A percentile compares a stretch with the other conserved stretches of the same genome.
Evolutionary conservation across 1,140 invertebrate genomes (phyloP).

Genomic region (Melipona quadrifasciata): DNA sequence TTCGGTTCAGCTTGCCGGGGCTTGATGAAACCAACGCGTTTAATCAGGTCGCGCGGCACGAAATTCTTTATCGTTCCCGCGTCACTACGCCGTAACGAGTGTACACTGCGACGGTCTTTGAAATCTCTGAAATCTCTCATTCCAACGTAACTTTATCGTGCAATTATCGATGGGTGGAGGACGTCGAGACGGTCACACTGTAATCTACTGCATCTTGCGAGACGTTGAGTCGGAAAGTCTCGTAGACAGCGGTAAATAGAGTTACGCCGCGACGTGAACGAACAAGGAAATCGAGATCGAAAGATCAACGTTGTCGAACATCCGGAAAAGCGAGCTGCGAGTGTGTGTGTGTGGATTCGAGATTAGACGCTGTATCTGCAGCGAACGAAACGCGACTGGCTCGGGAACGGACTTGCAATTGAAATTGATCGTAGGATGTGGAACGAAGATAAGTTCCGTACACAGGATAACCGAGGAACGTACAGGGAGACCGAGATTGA

Average conservation of each 20-base stretch:
- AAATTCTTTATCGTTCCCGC: conserved; percentile 44
- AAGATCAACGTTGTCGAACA: conserved; percentile 17
- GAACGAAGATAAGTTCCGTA: not conserved
- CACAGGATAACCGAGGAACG: not conserved
- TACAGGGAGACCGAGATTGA: not conserved
- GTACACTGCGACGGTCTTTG: conserved; percentile 27
- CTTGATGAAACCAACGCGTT: conserved; percentile 7
- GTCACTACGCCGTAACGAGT: conserved; percentile 16
- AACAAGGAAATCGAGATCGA: conserved; percentile 26
- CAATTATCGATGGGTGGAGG: conserved; percentile 52
- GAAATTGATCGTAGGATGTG: not conserved
- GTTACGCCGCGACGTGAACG: conserved; percentile 4
- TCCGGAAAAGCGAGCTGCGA: not conserved
- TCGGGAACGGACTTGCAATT: not conserved
- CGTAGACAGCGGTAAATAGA: conserved; percentile 26
- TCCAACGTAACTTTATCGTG: conserved; percentile 53
- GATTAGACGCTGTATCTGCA: conserved; percentile 30
- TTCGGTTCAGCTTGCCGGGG: not conserved
- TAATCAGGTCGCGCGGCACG: conserved; percentile 40
- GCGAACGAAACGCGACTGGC: not conserved
- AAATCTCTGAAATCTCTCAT: conserved; percentile 49
- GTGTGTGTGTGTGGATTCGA: conserved; percentile 6
- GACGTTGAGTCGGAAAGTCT: conserved; percentile 32
- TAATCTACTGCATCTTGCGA: conserved; percentile 51
- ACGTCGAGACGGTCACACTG: conserved; percentile 34